phyloP scores from a whole-genome alignment of 1,140 invertebrate genomes.

The Drosophila willistoni region DNA sequence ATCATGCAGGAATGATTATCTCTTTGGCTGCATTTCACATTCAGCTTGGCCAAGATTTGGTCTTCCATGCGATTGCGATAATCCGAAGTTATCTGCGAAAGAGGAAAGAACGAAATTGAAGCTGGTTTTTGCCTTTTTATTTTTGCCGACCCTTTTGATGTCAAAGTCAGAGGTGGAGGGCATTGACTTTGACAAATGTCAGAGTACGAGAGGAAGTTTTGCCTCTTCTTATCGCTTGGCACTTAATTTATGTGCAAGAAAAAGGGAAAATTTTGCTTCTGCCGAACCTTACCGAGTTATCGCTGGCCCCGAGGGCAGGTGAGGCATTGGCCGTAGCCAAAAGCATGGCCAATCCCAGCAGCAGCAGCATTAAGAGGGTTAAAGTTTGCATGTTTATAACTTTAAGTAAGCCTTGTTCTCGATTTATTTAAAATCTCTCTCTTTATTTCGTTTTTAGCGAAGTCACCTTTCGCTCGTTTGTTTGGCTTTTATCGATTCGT shows the following conservation, averaged over 20 bases:
- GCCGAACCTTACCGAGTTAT: slow-evolving; percentile 69
- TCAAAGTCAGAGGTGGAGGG: background rate
- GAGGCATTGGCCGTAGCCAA: slow-evolving; percentile 60
- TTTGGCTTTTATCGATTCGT: slow-evolving; percentile 4
- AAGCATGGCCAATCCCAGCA: slow-evolving; percentile 56
- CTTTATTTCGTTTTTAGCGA: slow-evolving; percentile 14
- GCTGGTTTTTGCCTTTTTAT: background rate
- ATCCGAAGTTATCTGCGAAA: slow-evolving; percentile 62
- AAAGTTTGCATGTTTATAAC: slow-evolving; percentile 56
- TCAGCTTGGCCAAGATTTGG: slow-evolving; percentile 88
- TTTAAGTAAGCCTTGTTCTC: background rate
- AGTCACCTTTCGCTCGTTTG: slow-evolving; percentile 20
- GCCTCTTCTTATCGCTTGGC: background rate
- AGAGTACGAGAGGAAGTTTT: background rate
- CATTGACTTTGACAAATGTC: background rate
- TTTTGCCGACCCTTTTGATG: background rate
- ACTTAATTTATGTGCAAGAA: background rate
- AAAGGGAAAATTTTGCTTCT: slow-evolving; percentile 2
- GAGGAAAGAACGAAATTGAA: background rate
- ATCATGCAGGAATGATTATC: slow-evolving; percentile 91
- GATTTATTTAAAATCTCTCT: slow-evolving; percentile 19
- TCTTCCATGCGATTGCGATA: slow-evolving; percentile 85
- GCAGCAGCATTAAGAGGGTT: slow-evolving; percentile 59
- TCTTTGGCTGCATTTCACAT: slow-evolving; percentile 89
- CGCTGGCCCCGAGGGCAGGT: slow-evolving; percentile 59